Evolutionary conservation across 2,888 invertebrate genomes (phyloP).

Genomic region (Cecidostiba fungosa): DNA sequence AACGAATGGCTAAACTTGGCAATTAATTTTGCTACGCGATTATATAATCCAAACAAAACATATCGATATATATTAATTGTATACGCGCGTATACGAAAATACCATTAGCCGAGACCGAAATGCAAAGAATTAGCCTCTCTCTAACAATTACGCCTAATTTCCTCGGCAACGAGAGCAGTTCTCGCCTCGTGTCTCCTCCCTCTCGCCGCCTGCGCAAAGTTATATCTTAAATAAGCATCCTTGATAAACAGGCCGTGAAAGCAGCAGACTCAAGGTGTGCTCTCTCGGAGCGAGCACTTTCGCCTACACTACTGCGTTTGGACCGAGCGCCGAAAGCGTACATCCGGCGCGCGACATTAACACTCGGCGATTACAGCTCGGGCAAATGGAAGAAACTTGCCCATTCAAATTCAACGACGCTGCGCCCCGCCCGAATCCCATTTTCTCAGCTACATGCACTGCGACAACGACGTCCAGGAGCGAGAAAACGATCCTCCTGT

Average conservation of each 20-base stretch:
- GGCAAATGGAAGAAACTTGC: constrained; percentile 72
- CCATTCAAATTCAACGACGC: constrained; percentile 70
- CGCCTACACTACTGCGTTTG: constrained; percentile 59
- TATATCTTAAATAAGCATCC: constrained; percentile 41
- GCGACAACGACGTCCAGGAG: not conserved
- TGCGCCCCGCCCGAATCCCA: constrained; percentile 66
- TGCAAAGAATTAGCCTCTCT: not conserved
- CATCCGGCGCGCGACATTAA: constrained; percentile 68
- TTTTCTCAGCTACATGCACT: constrained; percentile 55
- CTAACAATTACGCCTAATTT: constrained; percentile 2
- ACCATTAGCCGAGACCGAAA: too few relatives aligned
- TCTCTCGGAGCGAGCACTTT: not conserved
- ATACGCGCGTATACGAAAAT: too few relatives aligned
- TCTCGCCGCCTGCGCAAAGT: constrained; percentile 23
- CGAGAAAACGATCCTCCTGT: constrained; percentile 64
- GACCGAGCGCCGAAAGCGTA: constrained; percentile 11
- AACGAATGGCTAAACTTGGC: not conserved
- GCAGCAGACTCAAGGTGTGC: constrained; percentile 37
- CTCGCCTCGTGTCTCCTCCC: not conserved
- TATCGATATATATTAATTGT: not conserved
- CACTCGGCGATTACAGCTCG: constrained; percentile 69
- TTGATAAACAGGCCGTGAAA: constrained; percentile 49
- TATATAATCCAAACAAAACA: not conserved
- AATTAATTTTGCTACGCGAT: not conserved
- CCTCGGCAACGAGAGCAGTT: not conserved